Conservation (phyloP, 1,140 invertebrate genomes). For the Anadara kagoshimensis region DNA sequence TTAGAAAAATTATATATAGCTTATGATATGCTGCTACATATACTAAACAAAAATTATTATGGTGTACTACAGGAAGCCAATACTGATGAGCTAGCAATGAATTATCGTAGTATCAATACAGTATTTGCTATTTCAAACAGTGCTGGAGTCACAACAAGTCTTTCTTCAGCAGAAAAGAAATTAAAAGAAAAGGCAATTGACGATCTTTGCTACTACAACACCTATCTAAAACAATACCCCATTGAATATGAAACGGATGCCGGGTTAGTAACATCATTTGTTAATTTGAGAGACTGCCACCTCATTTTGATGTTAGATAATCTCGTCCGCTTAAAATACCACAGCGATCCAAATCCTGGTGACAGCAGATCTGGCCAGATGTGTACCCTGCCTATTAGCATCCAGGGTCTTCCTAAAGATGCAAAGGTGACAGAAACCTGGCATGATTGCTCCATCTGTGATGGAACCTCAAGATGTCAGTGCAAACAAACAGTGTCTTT, state of each 20-base stretch:
- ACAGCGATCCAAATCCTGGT: background rate
- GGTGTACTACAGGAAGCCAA: conserved; percentile 1
- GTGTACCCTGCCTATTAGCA: background rate
- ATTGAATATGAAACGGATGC: too few relatives aligned
- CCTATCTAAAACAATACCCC: background rate
- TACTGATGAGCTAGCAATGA: conserved; percentile 3
- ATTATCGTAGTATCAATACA: conserved; percentile 4
- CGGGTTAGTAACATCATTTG: too few relatives aligned
- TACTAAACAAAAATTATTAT: conserved; percentile 5
- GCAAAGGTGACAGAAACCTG: background rate
- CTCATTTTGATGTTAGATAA: conserved; percentile 5
- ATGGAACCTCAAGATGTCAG: background rate
- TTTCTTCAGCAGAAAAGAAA: conserved; percentile 3
- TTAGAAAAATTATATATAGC: background rate
- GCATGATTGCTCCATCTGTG: background rate
- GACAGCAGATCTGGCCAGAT: background rate
- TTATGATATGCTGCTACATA: background rate
- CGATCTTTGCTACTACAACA: conserved; percentile 9
- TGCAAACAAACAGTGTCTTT: background rate
- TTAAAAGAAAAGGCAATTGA: conserved; percentile 4
- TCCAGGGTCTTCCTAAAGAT: background rate
- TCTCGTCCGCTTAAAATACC: background rate
- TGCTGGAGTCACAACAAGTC: background rate
- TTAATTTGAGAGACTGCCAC: too few relatives aligned
- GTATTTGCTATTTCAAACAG: conserved; percentile 1